Evolutionary conservation across 2,797 vertebrate genomes (phyloP).

Genomic region (Cryptoprocta ferox): DNA sequence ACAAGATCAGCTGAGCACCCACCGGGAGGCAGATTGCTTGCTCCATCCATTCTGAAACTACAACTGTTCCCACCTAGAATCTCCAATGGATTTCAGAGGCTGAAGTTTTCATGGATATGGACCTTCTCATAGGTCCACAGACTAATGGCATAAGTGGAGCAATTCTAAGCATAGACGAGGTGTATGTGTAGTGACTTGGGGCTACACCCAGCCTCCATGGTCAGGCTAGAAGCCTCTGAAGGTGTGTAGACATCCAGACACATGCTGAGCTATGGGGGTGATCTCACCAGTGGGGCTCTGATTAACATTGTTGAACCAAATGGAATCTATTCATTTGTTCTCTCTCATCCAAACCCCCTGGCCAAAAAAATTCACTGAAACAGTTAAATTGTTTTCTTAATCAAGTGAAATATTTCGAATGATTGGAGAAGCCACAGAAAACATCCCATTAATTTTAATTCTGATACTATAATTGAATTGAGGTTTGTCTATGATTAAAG

Average conservation of each 20-base stretch:
- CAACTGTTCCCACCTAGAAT: not conserved
- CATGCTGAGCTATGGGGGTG: not conserved
- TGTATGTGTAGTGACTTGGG: not conserved
- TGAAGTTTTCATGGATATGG: not conserved
- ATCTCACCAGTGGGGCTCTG: not conserved
- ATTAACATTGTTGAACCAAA: not conserved
- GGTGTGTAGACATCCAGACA: slow-evolving; percentile 48
- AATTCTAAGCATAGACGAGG: not conserved
- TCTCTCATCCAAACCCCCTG: not conserved
- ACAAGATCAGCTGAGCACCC: slow-evolving; percentile 37
- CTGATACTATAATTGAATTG: not conserved
- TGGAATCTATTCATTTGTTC: not conserved
- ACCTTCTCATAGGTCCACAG: rapidly evolving
- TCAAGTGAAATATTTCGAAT: not conserved
- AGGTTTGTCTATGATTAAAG: not conserved
- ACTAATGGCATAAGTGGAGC: rapidly evolving
- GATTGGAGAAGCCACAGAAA: not conserved
- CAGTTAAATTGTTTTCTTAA: not conserved
- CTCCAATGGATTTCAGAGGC: slow-evolving; percentile 47
- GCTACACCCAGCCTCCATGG: slow-evolving; percentile 57
- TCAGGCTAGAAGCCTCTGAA: slow-evolving; percentile 70
- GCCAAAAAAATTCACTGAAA: not conserved
- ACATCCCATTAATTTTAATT: not conserved
- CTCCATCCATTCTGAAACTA: not conserved
- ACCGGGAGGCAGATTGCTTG: not conserved